Conservation (phyloP, 2,113 vertebrate species). For the Acrocephalus kingi region DNA sequence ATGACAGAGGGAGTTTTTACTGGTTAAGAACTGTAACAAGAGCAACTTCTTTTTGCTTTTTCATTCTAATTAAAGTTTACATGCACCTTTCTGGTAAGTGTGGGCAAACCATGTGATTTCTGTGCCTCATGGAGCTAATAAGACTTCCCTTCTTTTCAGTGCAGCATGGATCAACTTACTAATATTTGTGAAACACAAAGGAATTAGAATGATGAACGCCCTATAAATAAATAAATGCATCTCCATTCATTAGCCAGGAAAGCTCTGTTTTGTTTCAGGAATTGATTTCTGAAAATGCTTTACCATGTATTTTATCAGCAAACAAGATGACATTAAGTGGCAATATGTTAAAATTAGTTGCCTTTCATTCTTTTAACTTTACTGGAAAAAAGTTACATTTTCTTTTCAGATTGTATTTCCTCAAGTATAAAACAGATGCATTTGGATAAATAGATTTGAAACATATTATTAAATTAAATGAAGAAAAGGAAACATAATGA, state of each 20-base stretch:
- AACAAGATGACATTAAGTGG: slow-evolving; percentile 62
- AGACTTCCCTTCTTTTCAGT: not conserved
- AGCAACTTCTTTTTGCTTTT: not conserved
- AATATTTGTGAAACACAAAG: not conserved
- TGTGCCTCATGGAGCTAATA: not conserved
- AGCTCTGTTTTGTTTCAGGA: slow-evolving; percentile 55
- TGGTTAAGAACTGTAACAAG: not conserved
- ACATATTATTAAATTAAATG: slow-evolving; percentile 62
- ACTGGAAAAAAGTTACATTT: slow-evolving; percentile 60
- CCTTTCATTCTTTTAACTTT: slow-evolving; percentile 56
- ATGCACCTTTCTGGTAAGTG: not conserved
- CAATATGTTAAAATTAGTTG: slow-evolving; percentile 69
- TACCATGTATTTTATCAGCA: slow-evolving; percentile 51
- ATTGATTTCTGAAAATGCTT: slow-evolving; percentile 57
- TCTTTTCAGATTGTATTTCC: slow-evolving; percentile 48
- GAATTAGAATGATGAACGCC: slow-evolving; percentile 3
- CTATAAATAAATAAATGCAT: slow-evolving; percentile 49
- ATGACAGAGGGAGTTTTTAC: not conserved
- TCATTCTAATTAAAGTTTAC: not conserved
- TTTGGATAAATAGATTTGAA: slow-evolving; percentile 65
- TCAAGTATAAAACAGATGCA: slow-evolving; percentile 61
- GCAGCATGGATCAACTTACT: not conserved
- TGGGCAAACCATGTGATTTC: not conserved
- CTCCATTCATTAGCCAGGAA: slow-evolving; percentile 56
- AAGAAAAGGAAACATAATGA: slow-evolving; percentile 53